A percentile compares a stretch with the other conserved stretches of the same genome.
Evolutionary conservation across 2,797 vertebrate species (phyloP).

Genomic region (Alauda arvensis): DNA sequence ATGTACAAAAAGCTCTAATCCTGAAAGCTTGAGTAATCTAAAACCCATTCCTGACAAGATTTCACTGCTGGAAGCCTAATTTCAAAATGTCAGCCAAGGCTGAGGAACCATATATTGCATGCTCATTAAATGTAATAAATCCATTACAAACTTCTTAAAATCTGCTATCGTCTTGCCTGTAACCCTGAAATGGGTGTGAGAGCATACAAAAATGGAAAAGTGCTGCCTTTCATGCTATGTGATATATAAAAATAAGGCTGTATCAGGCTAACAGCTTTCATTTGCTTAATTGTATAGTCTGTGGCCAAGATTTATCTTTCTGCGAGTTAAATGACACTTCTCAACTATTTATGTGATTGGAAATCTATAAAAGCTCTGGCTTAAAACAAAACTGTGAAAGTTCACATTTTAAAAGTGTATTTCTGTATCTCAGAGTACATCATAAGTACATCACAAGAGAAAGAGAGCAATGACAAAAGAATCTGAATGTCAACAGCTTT

Average conservation of each 20-base stretch:
- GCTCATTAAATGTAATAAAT: slow-evolving; percentile 43
- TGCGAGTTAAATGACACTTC: background rate
- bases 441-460: background rate
- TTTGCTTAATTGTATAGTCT: slow-evolving; percentile 26
- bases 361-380: background rate
- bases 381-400: slow-evolving; percentile 2
- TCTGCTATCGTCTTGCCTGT: background rate
- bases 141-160: slow-evolving; percentile 15
- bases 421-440: background rate
- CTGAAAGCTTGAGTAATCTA: slow-evolving; percentile 57
- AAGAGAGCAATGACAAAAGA: background rate
- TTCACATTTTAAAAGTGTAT: background rate
- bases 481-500: background rate
- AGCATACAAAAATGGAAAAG: background rate
- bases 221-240: background rate
- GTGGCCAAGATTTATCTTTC: slow-evolving; percentile 8
- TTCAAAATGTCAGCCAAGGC: slow-evolving; percentile 65
- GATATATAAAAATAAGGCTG: slow-evolving; percentile 19
- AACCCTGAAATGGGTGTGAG: background rate
- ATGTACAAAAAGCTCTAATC: slow-evolving; percentile 47
- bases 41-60: slow-evolving; percentile 58
- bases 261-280: slow-evolving; percentile 24
- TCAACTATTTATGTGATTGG: background rate
- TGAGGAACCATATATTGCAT: slow-evolving; percentile 22
- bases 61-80: slow-evolving; percentile 66